Evolutionary conservation across 2,797 vertebrate genomes (phyloP).

Genomic region (Neostethus bicornis): DNA sequence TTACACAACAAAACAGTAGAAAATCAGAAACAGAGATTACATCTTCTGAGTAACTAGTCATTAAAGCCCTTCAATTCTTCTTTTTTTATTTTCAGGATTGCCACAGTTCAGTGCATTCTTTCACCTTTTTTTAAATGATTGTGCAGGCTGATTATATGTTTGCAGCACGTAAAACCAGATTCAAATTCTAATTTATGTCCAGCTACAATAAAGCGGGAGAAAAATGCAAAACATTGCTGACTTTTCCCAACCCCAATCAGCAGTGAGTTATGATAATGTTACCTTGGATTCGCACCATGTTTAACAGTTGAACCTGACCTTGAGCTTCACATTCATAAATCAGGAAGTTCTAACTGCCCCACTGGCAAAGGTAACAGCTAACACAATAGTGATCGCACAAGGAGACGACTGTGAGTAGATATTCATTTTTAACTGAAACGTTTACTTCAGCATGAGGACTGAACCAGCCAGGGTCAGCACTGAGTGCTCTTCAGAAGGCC

Average conservation of each 20-base stretch:
- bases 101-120: conserved; percentile 30
- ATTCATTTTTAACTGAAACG: conserved; percentile 21
- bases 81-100: conserved; percentile 19
- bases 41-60: conserved; percentile 31
- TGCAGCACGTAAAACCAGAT: conserved; percentile 34
- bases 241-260: conserved; percentile 59
- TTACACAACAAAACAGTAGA: background rate
- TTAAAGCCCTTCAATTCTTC: conserved; percentile 28
- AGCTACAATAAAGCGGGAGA: conserved; percentile 44
- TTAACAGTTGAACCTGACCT: conserved; percentile 45
- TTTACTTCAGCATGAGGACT: conserved; percentile 21
- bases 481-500: conserved; percentile 65
- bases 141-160: conserved; percentile 60
- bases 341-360: conserved; percentile 10
- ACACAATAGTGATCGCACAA: background rate
- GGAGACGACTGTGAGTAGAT: conserved; percentile 21
- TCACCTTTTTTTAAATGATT: conserved; percentile 40
- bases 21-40: conserved; percentile 25
- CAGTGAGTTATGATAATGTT: conserved; percentile 46
- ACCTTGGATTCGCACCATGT: conserved; percentile 37
- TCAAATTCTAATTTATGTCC: conserved; percentile 54
- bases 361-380: conserved; percentile 16
- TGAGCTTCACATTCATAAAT: conserved; percentile 22
- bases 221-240: conserved; percentile 54
- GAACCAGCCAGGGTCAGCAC: conserved; percentile 52